Evolutionary conservation across 2,113 vertebrate genomes (phyloP).

Genomic region (Bettongia penicillata): DNA sequence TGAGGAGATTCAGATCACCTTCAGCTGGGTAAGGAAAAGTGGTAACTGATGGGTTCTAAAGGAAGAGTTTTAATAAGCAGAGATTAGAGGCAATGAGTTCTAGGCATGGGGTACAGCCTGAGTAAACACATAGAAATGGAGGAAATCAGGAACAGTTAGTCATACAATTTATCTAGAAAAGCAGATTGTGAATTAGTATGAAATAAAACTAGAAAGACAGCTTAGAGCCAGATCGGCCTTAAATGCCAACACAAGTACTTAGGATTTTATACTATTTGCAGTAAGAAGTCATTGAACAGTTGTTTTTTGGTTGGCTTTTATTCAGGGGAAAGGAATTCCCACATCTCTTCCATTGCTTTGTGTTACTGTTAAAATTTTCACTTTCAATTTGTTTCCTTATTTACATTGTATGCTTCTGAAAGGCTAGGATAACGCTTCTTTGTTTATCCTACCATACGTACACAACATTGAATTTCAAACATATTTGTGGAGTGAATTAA

Average conservation of each 20-base stretch:
- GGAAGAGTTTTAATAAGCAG: not conserved
- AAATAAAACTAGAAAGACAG: not conserved
- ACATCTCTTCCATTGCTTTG: not conserved
- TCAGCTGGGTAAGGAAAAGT: not conserved
- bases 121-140: not conserved
- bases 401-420: not conserved
- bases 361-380: not conserved
- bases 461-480: not conserved
- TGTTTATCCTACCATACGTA: not conserved
- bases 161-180: not conserved
- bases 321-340: not conserved
- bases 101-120: not conserved
- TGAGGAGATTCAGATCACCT: not conserved
- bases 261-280: not conserved
- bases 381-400: not conserved
- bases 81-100: not conserved
- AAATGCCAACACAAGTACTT: not conserved
- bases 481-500: not conserved
- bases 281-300: not conserved
- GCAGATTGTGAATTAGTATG: not conserved
- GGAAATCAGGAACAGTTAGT: not conserved
- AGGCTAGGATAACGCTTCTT: not conserved
- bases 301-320: not conserved
- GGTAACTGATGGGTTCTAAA: not conserved
- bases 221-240: not conserved